Conservation (phyloP, 2,888 invertebrate genomes). For the Torymus aiolomorphi region DNA sequence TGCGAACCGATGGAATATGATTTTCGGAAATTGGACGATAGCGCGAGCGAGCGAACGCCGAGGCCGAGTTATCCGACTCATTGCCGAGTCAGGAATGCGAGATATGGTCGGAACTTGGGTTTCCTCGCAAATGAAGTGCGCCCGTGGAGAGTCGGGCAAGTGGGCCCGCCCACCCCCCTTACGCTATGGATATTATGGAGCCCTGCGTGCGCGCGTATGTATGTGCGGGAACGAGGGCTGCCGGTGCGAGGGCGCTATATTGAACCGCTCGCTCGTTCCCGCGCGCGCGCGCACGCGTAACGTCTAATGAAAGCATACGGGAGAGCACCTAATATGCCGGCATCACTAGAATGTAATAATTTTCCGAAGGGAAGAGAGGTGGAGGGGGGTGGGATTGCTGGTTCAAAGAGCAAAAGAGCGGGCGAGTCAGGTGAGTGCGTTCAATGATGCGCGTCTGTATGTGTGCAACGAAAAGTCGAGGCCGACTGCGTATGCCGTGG, state of each 20-base stretch:
- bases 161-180: conserved; percentile 1
- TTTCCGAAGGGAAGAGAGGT: conserved; percentile 60
- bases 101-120: conserved; percentile 71
- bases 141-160: conserved; percentile 59
- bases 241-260: conserved; percentile 6
- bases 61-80: conserved; percentile 61
- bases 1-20: conserved; percentile 3
- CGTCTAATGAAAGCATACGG: conserved; percentile 42
- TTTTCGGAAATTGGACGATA: conserved; percentile 51
- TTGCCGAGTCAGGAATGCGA: conserved; percentile 70
- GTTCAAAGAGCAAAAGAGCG: conserved; percentile 45
- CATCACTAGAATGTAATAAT: conserved; percentile 74
- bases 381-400: not conserved
- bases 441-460: not conserved
- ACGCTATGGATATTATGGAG: not conserved
- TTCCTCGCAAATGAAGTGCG: conserved; percentile 71
- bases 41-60: not conserved
- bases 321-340: conserved; percentile 15
- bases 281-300: not conserved
- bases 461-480: no score
- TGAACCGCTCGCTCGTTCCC: conserved; percentile 2
- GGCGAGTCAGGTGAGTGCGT: conserved; percentile 34
- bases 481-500: no score
- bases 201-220: no score
- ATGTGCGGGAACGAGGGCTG: not conserved